These are phyloP conservation scores for Remorina albescens DNA, from an alignment of 2,797 vertebrate genomes.

Conservation along the genomic window DNA sequence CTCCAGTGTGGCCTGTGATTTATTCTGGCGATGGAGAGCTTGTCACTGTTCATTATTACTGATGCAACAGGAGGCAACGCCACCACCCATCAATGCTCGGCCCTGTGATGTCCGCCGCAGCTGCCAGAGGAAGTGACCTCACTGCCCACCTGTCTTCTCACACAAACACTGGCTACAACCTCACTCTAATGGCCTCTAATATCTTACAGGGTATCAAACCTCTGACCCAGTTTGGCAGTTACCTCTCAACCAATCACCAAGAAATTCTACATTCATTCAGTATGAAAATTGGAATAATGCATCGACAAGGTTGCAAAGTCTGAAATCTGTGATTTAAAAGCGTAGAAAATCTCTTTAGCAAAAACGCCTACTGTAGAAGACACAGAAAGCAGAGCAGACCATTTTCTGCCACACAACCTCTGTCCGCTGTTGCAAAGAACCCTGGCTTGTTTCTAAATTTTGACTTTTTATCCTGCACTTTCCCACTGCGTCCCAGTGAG, in stretches of 20 bases:
- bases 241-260: conserved; percentile 26
- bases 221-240: conserved; percentile 46
- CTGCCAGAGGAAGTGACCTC: conserved; percentile 81
- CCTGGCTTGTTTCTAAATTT: conserved; percentile 24
- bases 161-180: conserved; percentile 58
- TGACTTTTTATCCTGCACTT: conserved; percentile 25
- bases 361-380: neutral
- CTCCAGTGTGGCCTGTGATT: conserved; percentile 73
- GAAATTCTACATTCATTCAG: conserved; percentile 17
- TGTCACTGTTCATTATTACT: conserved; percentile 84
- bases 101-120: conserved; percentile 72
- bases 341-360: neutral
- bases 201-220: conserved; percentile 61
- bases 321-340: neutral
- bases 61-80: conserved; percentile 80
- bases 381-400: too few species aligned
- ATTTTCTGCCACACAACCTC: conserved; percentile 30
- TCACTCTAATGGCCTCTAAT: conserved; percentile 68
- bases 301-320: neutral
- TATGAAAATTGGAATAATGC: conserved; percentile 11
- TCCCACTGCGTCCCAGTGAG: conserved; percentile 33
- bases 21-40: conserved; percentile 75
- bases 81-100: conserved; percentile 76
- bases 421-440: conserved; percentile 6
- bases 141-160: conserved; percentile 79